Evolutionary conservation across 2,888 invertebrate species (phyloP), one percentile per base, ranked within the genome.

Genomic region (Temnothorax unifasciatus): DNA sequence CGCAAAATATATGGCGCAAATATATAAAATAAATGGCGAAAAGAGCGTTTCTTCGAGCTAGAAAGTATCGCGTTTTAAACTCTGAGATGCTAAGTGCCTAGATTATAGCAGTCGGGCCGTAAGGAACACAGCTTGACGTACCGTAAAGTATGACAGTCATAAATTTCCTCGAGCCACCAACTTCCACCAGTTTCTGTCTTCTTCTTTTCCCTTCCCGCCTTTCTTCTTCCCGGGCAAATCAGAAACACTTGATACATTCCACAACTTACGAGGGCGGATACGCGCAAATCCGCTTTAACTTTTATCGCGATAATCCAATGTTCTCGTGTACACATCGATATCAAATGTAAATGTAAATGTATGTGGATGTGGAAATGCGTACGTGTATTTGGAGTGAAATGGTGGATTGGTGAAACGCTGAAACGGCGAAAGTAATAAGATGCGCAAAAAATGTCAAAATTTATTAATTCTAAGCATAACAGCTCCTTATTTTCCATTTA

Each of bases 81-180:
- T 90, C 88, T 81, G 87, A 86, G 90, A 88, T 89, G 91, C 83
- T 92, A 93, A 93, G 92, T 93, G 90, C 86, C 54, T 77, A 92
- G 92, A 94, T 94, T 94, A 93, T 92, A 89, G 87, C 90, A 90
- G 90, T 90, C 87, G 85, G 74, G 87, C 88, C 88, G 84, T 87
- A 87, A 87, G 82, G 61, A 83, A 85, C 81, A 88, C 69, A 86
- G 88, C 86, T 88, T 87, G 89, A 88, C 89, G 87, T 85, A 85
- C 85, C 88, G 88, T 92, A 90, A 94, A 92, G 92, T 93, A 94
- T 92, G 92, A 91, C 87, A 86, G 88, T 91, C 92, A 93, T 94
- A 93, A 92, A 93, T 94, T 93, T 91, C 63, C 38, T 63, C 68
- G 61, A 54, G 63, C 44, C 59, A 34, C 84, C 54, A 63, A 74